phyloP scores from a whole-genome alignment of 1,140 invertebrate species.

The Cylas formicarius region DNA sequence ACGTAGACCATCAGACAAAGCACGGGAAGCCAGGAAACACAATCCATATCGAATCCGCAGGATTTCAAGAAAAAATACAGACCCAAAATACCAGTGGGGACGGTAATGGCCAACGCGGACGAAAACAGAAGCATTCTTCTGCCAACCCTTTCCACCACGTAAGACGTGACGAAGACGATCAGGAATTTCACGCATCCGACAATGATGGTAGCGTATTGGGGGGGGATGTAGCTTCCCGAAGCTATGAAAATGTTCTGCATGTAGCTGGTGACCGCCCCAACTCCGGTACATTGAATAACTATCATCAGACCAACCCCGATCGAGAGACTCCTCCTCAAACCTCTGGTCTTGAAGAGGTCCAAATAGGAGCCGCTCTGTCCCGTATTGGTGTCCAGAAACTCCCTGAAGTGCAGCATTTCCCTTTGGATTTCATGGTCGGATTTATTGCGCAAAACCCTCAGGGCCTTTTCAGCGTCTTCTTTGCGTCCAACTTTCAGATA shows the following conservation, averaged over 20 bases:
- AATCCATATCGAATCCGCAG: no score
- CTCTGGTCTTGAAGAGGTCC: neutral
- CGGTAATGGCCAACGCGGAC: neutral
- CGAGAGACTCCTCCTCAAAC: neutral
- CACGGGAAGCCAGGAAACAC: constrained; percentile 31
- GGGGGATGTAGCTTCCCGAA: neutral
- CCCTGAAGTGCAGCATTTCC: neutral
- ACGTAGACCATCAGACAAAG: constrained; percentile 27
- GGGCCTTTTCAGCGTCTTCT: neutral
- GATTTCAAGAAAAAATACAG: constrained; percentile 8
- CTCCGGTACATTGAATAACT: neutral
- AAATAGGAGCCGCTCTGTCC: neutral
- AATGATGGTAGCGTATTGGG: neutral
- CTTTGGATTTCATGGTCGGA: neutral
- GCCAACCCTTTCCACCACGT: constrained; percentile 1
- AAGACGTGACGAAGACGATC: neutral
- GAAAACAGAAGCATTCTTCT: constrained; percentile 1
- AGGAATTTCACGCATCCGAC: neutral
- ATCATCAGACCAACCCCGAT: neutral
- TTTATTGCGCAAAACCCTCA: constrained; percentile 4
- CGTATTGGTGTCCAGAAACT: neutral
- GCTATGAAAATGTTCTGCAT: neutral
- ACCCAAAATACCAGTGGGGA: neutral
- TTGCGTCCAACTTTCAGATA: neutral
- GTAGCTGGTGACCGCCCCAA: neutral